phyloP scores from a whole-genome alignment of 2,113 vertebrate genomes.

The Pelecanoides urinatrix region DNA sequence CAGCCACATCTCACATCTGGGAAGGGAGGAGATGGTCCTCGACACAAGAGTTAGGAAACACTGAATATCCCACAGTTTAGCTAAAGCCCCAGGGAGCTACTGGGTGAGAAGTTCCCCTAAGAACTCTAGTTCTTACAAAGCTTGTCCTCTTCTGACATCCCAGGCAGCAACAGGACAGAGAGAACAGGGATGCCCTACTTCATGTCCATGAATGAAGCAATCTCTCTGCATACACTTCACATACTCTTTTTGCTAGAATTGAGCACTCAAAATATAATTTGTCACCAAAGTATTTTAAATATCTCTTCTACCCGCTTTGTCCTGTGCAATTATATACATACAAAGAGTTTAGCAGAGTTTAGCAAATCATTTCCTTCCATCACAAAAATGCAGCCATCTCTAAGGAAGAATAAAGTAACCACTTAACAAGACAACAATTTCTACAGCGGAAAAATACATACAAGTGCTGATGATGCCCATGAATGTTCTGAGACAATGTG shows the following conservation, averaged over 20 bases:
- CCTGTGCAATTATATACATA: neutral
- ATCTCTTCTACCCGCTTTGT: neutral
- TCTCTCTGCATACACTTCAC: neutral
- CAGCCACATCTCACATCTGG: constrained; percentile 13
- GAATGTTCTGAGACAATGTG: neutral
- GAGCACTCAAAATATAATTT: neutral
- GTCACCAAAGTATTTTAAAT: neutral
- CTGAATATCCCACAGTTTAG: constrained; percentile 30
- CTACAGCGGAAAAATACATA: neutral
- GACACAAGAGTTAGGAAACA: constrained; percentile 12
- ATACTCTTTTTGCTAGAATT: neutral
- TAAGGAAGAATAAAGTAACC: neutral
- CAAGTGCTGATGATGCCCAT: neutral
- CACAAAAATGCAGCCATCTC: neutral
- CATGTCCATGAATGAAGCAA: neutral
- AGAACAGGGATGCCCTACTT: neutral
- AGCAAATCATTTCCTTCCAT: neutral
- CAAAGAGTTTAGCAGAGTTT: neutral
- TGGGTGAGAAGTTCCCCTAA: neutral
- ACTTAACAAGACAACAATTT: neutral
- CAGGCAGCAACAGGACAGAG: neutral
- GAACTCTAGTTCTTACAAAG: neutral
- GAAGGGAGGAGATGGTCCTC: neutral
- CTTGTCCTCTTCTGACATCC: neutral
- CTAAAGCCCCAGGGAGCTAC: constrained; percentile 4